These are phyloP conservation scores for Tachycineta bicolor DNA, from an alignment of 2,113 vertebrate species.

Conservation along the genomic window DNA sequence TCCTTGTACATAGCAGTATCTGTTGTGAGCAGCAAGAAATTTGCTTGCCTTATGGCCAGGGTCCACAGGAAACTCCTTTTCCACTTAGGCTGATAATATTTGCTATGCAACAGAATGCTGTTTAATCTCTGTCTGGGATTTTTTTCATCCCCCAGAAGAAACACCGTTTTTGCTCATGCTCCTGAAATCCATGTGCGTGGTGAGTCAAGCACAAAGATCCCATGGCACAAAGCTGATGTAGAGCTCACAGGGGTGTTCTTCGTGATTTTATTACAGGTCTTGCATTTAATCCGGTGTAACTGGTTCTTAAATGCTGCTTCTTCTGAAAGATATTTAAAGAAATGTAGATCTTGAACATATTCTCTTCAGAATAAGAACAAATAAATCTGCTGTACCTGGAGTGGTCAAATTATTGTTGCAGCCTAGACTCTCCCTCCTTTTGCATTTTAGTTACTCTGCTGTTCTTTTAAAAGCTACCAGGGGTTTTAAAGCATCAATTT, in stretches of 20 bases:
- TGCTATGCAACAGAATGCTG: not conserved
- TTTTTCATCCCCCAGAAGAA: not conserved
- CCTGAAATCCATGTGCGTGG: not conserved
- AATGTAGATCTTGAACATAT: not conserved
- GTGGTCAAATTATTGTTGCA: not conserved
- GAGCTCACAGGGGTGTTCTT: not conserved
- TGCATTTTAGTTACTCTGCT: not conserved
- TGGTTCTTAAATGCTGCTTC: not conserved
- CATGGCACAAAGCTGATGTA: not conserved
- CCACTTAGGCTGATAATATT: not conserved
- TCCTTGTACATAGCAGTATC: not conserved
- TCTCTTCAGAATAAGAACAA: not conserved
- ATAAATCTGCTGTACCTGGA: not conserved
- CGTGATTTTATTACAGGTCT: not conserved
- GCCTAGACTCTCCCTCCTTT: not conserved
- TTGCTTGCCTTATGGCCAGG: not conserved
- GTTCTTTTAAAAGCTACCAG: not conserved
- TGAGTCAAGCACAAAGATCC: not conserved
- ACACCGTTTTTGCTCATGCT: not conserved
- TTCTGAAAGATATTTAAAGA: not conserved
- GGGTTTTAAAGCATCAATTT: not conserved
- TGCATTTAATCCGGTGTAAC: not conserved
- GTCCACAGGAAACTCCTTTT: not conserved
- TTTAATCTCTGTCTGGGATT: not conserved
- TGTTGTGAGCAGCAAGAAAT: not conserved